phyloP scores from a whole-genome alignment of 2,888 invertebrate genomes.

The Chymomyza procnemis region DNA sequence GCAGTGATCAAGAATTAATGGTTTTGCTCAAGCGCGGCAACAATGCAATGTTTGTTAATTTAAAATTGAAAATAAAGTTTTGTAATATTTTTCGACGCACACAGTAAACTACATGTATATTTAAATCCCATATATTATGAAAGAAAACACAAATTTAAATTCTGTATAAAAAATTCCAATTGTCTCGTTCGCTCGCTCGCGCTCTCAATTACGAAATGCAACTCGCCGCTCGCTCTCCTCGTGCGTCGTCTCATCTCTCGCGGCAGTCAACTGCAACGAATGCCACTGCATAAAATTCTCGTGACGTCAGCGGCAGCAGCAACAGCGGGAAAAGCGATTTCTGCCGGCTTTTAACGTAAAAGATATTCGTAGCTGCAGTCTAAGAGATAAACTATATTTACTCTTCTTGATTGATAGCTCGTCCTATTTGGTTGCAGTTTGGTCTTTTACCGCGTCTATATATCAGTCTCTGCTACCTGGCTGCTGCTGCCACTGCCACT shows the following conservation, averaged over 20 bases:
- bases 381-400: background rate
- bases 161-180: constrained; percentile 36
- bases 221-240: constrained; percentile 36
- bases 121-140: background rate
- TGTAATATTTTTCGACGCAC: background rate
- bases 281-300: constrained; percentile 52
- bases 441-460: constrained; percentile 17
- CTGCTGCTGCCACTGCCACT: constrained; percentile 20
- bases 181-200: constrained; percentile 29
- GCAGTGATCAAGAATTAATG: constrained; percentile 34
- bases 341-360: constrained; percentile 35
- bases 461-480: constrained; percentile 41
- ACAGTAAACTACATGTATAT: background rate
- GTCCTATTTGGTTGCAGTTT: background rate
- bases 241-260: background rate
- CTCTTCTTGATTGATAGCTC: constrained; percentile 27
- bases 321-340: constrained; percentile 2
- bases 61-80: background rate
- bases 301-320: constrained; percentile 44
- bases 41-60: background rate
- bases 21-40: background rate
- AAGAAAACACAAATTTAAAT: background rate
- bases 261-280: constrained; percentile 33
- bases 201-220: constrained; percentile 34
- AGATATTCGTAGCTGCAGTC: background rate